Base-by-base conservation (phyloP, 1,140 invertebrate genomes). In the Zaprionus gabonicus region DNA sequence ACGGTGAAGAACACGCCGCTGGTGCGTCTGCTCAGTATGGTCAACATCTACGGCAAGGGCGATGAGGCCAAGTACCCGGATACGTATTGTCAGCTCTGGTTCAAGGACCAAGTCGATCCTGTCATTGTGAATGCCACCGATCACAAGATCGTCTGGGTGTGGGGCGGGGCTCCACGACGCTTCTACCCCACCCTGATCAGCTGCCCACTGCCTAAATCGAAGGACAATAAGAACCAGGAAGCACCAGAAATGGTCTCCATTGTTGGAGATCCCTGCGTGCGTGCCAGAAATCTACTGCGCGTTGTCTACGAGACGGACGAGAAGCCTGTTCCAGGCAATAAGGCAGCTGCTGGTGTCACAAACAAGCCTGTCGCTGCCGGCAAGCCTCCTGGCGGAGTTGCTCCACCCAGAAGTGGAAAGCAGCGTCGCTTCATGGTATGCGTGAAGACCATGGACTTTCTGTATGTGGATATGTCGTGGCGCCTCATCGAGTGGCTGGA, bases 401-500 rank as follows among this genome's bases (percentile, higher is more conserved):
- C n/a, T 46, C n/a, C 15, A 3, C 5, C 41, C 6, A 46, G 13
- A 9, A 46, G 6, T 15, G 55, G 65, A 76, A 41, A 12, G 41
- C 36, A n/a, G 1, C 95, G 96, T 66, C 95, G 96, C 1, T 98
- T 99, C 92, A 97, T 97, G 12, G 97, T 99, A 1, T 99, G 98
- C 92, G 97, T 99, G 4, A 99, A 99, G 93, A 97, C 94, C 0
- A 93, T 99, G 25, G 97, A 98, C 91, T 99, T 98, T 78, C 94
- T 97, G 0, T 96, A 98, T 88, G 96, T 97, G 80, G 98, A 99
- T 91, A 93, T 98, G 1, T 98, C 97, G 0, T 96, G 97, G 0
- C 94, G 97, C 9, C 93, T 99, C 13, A 95, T 98, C n/a, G 98
- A 99, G 92, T 99, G 98, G 98, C 96, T 99, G 69, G 97, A 99